These are phyloP conservation scores for Lepus americanus DNA, from an alignment of 2,113 vertebrate genomes.

Conservation along the genomic window DNA sequence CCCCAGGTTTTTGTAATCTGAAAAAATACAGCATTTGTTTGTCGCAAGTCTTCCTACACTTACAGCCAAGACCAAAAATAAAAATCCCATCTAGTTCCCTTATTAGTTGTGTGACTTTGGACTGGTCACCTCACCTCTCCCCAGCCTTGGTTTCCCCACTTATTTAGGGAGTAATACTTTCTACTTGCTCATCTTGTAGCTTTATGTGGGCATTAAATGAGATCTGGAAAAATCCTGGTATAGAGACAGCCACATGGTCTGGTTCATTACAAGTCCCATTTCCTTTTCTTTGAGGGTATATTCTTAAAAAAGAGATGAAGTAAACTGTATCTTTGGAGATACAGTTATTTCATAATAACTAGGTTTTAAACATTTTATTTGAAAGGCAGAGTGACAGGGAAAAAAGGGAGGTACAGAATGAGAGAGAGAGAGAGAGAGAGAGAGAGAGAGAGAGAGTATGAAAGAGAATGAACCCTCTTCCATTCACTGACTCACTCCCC, in stretches of 20 bases:
- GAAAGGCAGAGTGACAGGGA: too few relatives aligned
- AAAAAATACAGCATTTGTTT: not conserved
- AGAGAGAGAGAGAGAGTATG: too few relatives aligned
- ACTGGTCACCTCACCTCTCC: not conserved
- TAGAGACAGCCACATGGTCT: accelerated
- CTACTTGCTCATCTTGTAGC: not conserved
- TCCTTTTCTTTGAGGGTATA: not conserved
- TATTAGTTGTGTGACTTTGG: not conserved
- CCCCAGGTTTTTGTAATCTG: too few relatives aligned
- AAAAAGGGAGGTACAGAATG: too few relatives aligned
- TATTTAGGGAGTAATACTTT: not conserved
- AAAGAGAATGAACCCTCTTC: too few relatives aligned
- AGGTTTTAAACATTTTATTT: not conserved
- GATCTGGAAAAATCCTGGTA: not conserved
- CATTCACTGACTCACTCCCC: too few relatives aligned
- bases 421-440: too few relatives aligned
- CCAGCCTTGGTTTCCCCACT: not conserved
- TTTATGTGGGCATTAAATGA: not conserved
- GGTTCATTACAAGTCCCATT: not conserved
- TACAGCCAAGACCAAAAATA: not conserved
- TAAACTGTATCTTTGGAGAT: not conserved
- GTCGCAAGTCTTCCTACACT: not conserved
- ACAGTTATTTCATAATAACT: not conserved
- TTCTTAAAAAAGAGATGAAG: conserved; percentile 23
- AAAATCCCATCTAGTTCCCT: not conserved